Base-by-base conservation (phyloP, 1,140 invertebrate genomes). In the Brachionus manjavacas region DNA sequence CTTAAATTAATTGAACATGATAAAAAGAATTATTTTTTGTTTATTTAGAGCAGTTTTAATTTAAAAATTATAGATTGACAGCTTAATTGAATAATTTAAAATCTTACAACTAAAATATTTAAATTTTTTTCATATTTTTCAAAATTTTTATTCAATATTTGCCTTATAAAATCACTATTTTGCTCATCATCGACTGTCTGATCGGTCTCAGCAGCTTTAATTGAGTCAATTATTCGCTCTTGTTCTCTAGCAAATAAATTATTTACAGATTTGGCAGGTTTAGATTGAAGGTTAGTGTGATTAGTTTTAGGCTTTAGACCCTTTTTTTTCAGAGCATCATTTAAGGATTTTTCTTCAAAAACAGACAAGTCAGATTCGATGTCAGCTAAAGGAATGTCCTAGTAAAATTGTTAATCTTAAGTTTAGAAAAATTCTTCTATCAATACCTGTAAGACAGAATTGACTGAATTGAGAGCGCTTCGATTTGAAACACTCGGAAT, bases 121-220 rank as follows among this genome's bases (percentile, higher is more conserved):
- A 68, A 68, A 31, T 68, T 68, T 31, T 68, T 68, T 68, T 68
- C 66, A 31, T 31, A 39, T 68, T 68, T 68, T 68, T 68, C 66
- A 25, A 31, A 39, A 28, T 39, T 68, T 68, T 68, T 68, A 4
- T 68, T 68, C 23, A 31, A 68, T n/a, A 68, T 68, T n/a, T 31
- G 25, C 25, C 23, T 68, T 35, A 14, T 68, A 68, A 31, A 68
- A 31, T 68, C 25, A 68, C 31, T 31, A 68, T 31, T 68, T 31
- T 68, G 14, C 28, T 68, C 31, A 68, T 39, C n/a, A 35, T 68
- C 28, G 31, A 68, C 4, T 28, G 0, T 3, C 39, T 39, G 28
- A 68, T 31, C 12, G 16, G 31, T 31, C 31, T 43, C 12, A 72
- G 9, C 2, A 12, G 16, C n/a, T 3, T 41, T 72, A 39, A 41